A percentile compares a stretch with the other conserved stretches of the same genome.
phyloP scores from a whole-genome alignment of 2,113 vertebrate species.

The Grantiella picta region DNA sequence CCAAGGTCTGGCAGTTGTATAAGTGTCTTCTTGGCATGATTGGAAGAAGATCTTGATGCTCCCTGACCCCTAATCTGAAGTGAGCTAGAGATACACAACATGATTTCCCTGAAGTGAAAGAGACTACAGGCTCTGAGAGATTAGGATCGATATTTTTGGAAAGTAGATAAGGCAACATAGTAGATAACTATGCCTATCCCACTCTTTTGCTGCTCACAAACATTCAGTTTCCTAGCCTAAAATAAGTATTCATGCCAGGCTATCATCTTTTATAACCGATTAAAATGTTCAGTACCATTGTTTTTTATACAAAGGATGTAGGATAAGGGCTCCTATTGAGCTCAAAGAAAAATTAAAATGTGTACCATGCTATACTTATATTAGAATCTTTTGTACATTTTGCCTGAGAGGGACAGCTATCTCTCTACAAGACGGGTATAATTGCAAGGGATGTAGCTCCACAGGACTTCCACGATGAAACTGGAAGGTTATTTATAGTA shows the following conservation, averaged over 20 bases:
- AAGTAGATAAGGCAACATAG: background rate
- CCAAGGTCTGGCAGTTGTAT: background rate
- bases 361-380: background rate
- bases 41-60: background rate
- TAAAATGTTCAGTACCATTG: background rate
- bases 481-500: slow-evolving; percentile 40
- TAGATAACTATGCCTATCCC: background rate
- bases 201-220: background rate
- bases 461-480: background rate
- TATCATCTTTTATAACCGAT: background rate
- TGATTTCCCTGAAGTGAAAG: background rate
- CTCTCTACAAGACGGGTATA: background rate
- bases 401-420: background rate
- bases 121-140: background rate
- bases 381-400: slow-evolving; percentile 4
- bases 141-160: background rate
- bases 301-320: background rate
- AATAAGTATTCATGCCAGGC: background rate
- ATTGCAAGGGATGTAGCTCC: slow-evolving; percentile 4
- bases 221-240: background rate
- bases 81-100: background rate
- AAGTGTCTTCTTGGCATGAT: background rate
- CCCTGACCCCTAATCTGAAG: background rate
- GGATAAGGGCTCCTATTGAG: background rate
- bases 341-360: slow-evolving; percentile 28